Percentiles rank a stretch among this genome's conserved stretches.
Evolutionary conservation across 2,797 vertebrate species (phyloP).

Genomic region (Alauda arvensis): DNA sequence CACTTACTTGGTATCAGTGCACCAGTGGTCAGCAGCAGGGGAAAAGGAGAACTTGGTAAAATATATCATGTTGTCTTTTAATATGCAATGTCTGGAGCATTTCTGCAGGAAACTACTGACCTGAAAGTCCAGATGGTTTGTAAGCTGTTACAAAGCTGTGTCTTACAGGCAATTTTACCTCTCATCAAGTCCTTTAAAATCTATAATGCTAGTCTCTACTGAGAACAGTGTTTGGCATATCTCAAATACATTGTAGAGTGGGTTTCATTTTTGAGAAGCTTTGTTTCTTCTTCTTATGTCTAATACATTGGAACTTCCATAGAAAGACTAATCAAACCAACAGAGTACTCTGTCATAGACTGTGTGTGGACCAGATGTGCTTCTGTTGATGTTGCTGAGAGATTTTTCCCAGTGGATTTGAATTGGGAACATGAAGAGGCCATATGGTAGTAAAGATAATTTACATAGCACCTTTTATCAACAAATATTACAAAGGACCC

Average conservation of each 20-base stretch:
- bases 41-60: neutral
- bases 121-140: neutral
- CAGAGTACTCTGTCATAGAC: neutral
- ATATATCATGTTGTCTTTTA: neutral
- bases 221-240: neutral
- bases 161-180: neutral
- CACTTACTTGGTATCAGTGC: neutral
- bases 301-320: neutral
- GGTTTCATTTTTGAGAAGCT: neutral
- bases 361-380: constrained; percentile 8
- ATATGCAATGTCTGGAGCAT: neutral
- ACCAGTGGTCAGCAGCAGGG: neutral
- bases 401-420: constrained; percentile 13
- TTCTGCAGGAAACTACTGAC: neutral
- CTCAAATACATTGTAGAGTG: neutral
- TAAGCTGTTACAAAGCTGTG: neutral
- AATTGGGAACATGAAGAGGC: neutral
- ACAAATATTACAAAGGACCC: constrained; percentile 36
- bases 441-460: constrained; percentile 37
- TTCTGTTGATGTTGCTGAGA: neutral
- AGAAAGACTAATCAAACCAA: constrained; percentile 8
- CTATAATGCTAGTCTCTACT: neutral
- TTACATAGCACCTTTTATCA: constrained; percentile 35
- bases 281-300: neutral
- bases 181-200: neutral